Base-by-base conservation (phyloP, 2,888 invertebrate species). In the Amphiduros pacificus region DNA sequence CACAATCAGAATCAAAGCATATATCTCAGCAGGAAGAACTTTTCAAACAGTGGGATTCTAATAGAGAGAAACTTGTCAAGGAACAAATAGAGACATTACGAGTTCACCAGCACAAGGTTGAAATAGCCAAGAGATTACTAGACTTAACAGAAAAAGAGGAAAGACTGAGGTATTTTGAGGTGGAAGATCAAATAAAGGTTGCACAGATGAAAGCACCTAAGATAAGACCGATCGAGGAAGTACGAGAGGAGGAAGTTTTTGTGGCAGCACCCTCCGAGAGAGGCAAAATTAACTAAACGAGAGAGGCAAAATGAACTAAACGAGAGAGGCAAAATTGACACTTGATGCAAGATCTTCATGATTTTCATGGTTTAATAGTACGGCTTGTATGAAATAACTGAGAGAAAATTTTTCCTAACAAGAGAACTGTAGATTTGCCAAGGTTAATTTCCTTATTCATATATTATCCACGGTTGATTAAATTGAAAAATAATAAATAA, bases 91-190 rank as follows among this genome's bases (percentile, higher is more conserved):
- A n/a, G n/a, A n/a, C n/a, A n/a, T n/a, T n/a, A n/a, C n/a, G n/a
- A n/a, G n/a, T n/a, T n/a, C n/a, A n/a, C n/a, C n/a, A n/a, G n/a
- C n/a, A n/a, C n/a, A n/a, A n/a, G n/a, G n/a, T n/a, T n/a, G 29
- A 57, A 9, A 61, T 69, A 24, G 62, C 62, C 6, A 20, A 64
- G 24, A 61, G 63, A 29, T 32, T 69, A 1, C 41, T 53, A 4
- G 54, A 59, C 9, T 55, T 69, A 5, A 57, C 58, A 22, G 48
- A 51, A 27, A 61, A 54, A 20, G 77, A 79, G 62, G 76, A 79
- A 55, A 50, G 75, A 36, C 58, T 78, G 50, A 64, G 71, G 3
- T 78, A 71, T 59, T 79, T 76, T 67, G 77, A 77, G 29, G 55
- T 71, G 48, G 51, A 69, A 50, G 68, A 73, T 27, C 59, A 74